These are phyloP conservation scores for Caligus rogercresseyi DNA, from an alignment of 1,140 invertebrate genomes.

Conservation along the genomic window DNA sequence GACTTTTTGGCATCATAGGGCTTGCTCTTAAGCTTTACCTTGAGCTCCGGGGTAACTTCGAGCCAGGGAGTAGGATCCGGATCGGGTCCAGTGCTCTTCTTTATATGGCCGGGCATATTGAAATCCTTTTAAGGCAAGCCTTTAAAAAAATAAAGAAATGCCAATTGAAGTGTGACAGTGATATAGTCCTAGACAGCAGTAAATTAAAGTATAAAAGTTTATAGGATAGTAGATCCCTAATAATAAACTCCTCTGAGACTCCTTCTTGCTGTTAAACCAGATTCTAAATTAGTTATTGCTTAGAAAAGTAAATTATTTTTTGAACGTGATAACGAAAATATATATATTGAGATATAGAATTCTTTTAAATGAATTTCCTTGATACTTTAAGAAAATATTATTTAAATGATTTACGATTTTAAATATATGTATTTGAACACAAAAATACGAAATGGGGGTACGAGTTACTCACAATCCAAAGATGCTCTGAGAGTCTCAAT, in stretches of 20 bases:
- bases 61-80: conserved; percentile 84
- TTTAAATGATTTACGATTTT: too few species aligned
- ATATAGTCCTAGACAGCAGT: too few species aligned
- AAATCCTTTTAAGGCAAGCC: background rate
- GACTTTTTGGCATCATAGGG: conserved; percentile 23
- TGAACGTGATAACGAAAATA: background rate
- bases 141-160: too few species aligned
- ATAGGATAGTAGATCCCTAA: too few species aligned
- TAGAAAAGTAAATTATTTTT: background rate
- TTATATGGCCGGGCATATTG: conserved; percentile 25
- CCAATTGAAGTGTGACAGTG: too few species aligned
- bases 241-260: too few species aligned
- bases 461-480: background rate
- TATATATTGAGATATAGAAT: background rate
- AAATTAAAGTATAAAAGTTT: too few species aligned
- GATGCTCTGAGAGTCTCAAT: background rate
- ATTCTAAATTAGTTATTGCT: too few species aligned
- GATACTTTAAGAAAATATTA: too few species aligned
- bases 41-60: conserved; percentile 81
- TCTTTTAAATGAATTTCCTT: background rate
- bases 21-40: conserved; percentile 55
- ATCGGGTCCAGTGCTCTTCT: conserved; percentile 36
- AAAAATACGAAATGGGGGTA: too few species aligned
- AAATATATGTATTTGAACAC: too few species aligned
- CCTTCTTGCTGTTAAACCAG: too few species aligned